Evolutionary conservation across 2,797 vertebrate genomes (phyloP), one percentile per base, ranked within the genome.

Genomic region (Acipenser oxyrinchus): DNA sequence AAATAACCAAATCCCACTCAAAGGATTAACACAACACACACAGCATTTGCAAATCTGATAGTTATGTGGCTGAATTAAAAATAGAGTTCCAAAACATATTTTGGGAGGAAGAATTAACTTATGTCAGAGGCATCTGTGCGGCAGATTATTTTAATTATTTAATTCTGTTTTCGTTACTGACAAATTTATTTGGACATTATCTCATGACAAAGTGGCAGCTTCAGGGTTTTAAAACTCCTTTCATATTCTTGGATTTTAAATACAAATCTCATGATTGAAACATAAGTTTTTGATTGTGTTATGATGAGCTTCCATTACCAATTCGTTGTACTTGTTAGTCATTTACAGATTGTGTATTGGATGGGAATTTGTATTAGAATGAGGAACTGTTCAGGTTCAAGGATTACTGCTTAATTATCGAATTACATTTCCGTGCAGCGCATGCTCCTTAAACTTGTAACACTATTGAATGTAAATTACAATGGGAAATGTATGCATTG

Each of bases 121-220:
- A 75, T 78, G 77, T 77, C 72, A 78, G 78, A 81, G 82, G 81
- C 83, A 87, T 86, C 76, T 87, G 83, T 71, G 77, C 73, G 72
- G 76, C 82, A 84, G 78, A 83, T 86, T 79, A 84, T 81, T 82
- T 76, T 82, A 84, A 86, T 86, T 84, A 82, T 81, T 84, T 80
- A 68, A 80, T 75, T 71, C 75, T 79, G 79, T 82, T 81, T 83
- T 79, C 73, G 73, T 78, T 68, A 74, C 81, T 83, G 82, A 83
- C 80, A 81, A 80, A 82, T 79, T 76, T 80, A 79, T 81, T 80
- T 80, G 80, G 73, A 82, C 77, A 77, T 78, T 81, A 82, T 86
- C 82, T 86, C 79, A 81, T 74, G 76, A 84, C 77, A 84, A 84
- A 76, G 69, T 11, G 62, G 76, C 68, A 57, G 66, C 70, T 76